Base-by-base conservation (phyloP, 1,140 invertebrate species). In the Platyura marginata region DNA sequence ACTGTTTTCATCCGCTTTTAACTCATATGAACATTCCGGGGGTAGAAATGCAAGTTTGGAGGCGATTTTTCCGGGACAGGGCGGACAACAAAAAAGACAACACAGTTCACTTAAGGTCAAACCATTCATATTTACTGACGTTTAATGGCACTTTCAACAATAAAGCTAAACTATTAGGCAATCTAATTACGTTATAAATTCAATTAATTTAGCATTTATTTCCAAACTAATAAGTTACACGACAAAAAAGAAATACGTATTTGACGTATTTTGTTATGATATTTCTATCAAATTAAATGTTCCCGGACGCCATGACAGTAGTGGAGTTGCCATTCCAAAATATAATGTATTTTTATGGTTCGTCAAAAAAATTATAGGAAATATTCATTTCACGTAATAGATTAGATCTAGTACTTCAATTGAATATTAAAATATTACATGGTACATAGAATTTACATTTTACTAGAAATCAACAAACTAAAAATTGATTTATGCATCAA, bases 41-140 rank as follows among this genome's bases (percentile, higher is more conserved):
- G 80, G 80, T 40, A 80, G 62, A 58, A 85, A 85, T 29, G 80
- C 80, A 51, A 83, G 59, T 64, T 85, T 83, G 23, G 77, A 75
- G 25, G 72, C 72, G 15, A 83, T 83, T 48, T 67, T 60, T 56
- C 73, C 78, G 22, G 81, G 81, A 57, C 73, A 79, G 21, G 81
- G 81, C 42, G 81, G 81, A 63, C 79, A 85, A 56, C 80, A 84
- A 57, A 84, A 81, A 41, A 84, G 64, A 51, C 75, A 72, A 59
- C 78, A 81, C 43, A 83, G 55, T 57, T 81, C 77, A 53, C 69
- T 64, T 33, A 71, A 60, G 43, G 66, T 69, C 40, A 72, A 37
- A 2, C 29, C 44, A 13, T 45, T 40, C 44, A 45, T 45, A 13
- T 13, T 18, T 51, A 40, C 55, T 11, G 11, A 15, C 16, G 13